A percentile compares a stretch with the other conserved stretches of the same genome.
Conservation (phyloP, 2,797 vertebrate genomes). For the Ctenopoma multispine region DNA sequence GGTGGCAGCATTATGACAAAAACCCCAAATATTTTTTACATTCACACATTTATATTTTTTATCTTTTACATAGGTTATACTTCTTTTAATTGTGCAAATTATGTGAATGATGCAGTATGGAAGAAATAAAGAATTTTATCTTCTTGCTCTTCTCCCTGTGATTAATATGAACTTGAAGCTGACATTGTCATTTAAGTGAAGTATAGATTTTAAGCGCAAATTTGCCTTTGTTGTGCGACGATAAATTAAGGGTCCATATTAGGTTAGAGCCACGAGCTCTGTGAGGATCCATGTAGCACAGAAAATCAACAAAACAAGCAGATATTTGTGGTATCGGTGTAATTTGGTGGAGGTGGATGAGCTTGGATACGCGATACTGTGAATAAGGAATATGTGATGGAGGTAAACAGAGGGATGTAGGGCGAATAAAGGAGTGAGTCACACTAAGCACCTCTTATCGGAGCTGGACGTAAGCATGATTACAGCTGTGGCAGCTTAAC, state of each 20-base stretch:
- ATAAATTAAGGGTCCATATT: conserved; percentile 19
- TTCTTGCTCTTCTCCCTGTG: conserved; percentile 2
- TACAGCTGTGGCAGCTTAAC: conserved; percentile 54
- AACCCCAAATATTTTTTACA: conserved; percentile 73
- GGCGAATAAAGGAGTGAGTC: conserved; percentile 68
- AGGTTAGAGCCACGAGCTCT: neutral
- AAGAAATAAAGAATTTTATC: conserved; percentile 83
- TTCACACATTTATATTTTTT: conserved; percentile 74
- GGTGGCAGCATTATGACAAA: conserved; percentile 83
- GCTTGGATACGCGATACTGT: conserved; percentile 17
- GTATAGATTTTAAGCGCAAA: neutral
- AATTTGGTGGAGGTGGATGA: conserved; percentile 41
- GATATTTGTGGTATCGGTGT: conserved; percentile 44
- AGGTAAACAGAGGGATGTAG: conserved; percentile 63
- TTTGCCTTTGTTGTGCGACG: conserved; percentile 1
- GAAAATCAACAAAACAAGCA: neutral
- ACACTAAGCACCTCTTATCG: conserved; percentile 71
- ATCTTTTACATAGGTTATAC: conserved; percentile 81
- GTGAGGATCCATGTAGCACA: neutral
- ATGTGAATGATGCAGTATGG: conserved; percentile 50
- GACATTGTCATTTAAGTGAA: neutral
- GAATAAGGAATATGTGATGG: conserved; percentile 48
- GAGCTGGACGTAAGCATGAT: conserved; percentile 57
- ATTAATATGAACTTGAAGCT: conserved; percentile 2
- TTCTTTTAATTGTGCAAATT: conserved; percentile 82